A percentile compares a stretch with the other conserved stretches of the same genome.
Evolutionary conservation across 2,797 vertebrate species (phyloP).

Genomic region (Champsocephalus gunnari): DNA sequence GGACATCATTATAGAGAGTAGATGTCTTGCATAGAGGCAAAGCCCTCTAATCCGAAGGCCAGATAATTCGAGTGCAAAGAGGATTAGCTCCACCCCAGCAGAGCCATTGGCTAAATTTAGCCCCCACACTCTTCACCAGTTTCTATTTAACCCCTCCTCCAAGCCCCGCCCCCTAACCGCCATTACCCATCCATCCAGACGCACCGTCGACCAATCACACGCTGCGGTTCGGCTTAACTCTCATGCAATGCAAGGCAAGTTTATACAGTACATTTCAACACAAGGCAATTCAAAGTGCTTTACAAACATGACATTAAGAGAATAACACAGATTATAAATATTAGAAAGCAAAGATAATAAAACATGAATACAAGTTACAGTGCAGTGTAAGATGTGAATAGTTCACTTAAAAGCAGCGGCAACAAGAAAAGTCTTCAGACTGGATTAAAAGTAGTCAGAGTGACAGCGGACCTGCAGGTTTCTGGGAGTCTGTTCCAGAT

Average conservation of each 20-base stretch:
- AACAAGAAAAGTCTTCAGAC: too few species aligned
- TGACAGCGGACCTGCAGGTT: too few species aligned
- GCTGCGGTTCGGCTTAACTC: conserved; percentile 20
- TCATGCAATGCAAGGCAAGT: not conserved
- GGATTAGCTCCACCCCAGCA: conserved; percentile 92
- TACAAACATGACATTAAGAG: too few species aligned
- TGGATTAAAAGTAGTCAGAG: too few species aligned
- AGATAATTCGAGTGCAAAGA: conserved; percentile 92
- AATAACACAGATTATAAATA: too few species aligned
- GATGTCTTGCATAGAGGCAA: conserved; percentile 84
- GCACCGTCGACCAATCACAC: conserved; percentile 53
- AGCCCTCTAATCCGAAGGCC: conserved; percentile 90
- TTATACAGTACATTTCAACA: too few species aligned
- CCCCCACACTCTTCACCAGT: conserved; percentile 75
- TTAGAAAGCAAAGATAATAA: too few species aligned
- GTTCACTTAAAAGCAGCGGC: too few species aligned
- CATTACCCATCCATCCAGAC: conserved; percentile 32
- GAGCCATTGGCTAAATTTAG: conserved; percentile 93
- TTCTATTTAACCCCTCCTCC: conserved; percentile 64
- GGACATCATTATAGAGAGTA: conserved; percentile 83
- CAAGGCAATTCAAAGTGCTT: too few species aligned
- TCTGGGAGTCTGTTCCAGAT: too few species aligned
- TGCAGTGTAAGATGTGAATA: too few species aligned
- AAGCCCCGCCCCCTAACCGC: conserved; percentile 49
- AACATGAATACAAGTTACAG: too few species aligned